phyloP scores from a whole-genome alignment of 1,140 invertebrate species.

The Drusus annulatus region DNA sequence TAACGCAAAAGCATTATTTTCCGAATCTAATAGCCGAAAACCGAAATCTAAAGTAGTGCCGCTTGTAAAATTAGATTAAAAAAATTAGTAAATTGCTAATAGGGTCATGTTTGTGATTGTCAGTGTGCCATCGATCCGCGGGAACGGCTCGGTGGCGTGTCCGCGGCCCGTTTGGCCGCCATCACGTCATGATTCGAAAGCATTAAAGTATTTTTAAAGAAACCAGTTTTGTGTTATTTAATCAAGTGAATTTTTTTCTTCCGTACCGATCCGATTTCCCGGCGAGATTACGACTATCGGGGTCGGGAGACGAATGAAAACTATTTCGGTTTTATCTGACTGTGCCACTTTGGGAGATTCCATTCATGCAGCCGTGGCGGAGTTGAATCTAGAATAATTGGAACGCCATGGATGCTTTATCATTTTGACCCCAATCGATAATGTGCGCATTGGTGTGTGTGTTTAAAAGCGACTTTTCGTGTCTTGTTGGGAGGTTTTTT shows the following conservation, averaged over 20 bases:
- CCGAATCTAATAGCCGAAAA: too few relatives aligned
- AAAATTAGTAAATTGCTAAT: constrained; percentile 3
- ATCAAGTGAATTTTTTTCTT: constrained; percentile 17
- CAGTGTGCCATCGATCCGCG: neutral
- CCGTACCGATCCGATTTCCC: neutral
- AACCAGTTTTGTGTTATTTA: constrained; percentile 32
- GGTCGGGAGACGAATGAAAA: neutral
- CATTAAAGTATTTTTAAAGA: constrained; percentile 40
- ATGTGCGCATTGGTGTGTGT: too few relatives aligned
- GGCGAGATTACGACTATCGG: neutral
- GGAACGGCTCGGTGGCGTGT: constrained; percentile 8
- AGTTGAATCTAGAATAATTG: too few relatives aligned
- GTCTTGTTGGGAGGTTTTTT: too few relatives aligned
- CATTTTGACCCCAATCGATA: too few relatives aligned
- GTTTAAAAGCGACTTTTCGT: too few relatives aligned
- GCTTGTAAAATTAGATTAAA: too few relatives aligned
- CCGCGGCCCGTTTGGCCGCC: neutral
- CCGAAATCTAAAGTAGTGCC: too few relatives aligned
- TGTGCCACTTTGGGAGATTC: neutral
- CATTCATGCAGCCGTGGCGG: too few relatives aligned
- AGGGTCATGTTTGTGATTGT: constrained; percentile 7
- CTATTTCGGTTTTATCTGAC: constrained; percentile 7
- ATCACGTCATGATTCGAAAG: constrained; percentile 16
- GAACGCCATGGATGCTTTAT: too few relatives aligned
- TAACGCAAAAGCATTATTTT: too few relatives aligned